Evolutionary conservation across 2,888 invertebrate genomes (phyloP).

Genomic region (Linyphia triangularis): DNA sequence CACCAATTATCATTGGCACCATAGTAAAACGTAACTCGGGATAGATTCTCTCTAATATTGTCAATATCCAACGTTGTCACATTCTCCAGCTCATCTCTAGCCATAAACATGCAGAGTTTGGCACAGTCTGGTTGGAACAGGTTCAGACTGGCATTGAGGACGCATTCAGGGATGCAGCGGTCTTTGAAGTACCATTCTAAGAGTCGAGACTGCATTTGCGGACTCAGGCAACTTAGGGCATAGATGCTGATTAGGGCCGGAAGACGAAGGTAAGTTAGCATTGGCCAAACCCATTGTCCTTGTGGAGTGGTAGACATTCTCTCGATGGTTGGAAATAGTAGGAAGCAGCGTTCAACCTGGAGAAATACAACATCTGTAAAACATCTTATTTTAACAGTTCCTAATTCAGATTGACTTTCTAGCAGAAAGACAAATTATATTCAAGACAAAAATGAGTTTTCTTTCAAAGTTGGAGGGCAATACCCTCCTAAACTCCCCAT

Average conservation of each 20-base stretch:
- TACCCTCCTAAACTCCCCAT: no score
- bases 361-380: neutral
- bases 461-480: no score
- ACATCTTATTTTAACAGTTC: no score
- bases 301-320: constrained; percentile 87
- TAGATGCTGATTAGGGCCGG: constrained; percentile 78
- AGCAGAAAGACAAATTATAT: no score
- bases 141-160: constrained; percentile 78
- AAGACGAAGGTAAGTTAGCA: constrained; percentile 82
- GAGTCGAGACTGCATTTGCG: constrained; percentile 77
- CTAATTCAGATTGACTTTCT: no score
- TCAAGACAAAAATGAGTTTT: no score
- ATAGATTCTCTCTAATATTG: constrained; percentile 83
- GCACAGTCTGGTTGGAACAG: constrained; percentile 79
- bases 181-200: constrained; percentile 78
- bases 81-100: constrained; percentile 88
- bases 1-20: constrained; percentile 91
- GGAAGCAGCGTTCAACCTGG: constrained; percentile 78
- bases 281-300: constrained; percentile 85
- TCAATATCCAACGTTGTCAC: constrained; percentile 85
- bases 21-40: constrained; percentile 89
- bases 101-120: constrained; percentile 83
- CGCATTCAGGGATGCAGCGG: constrained; percentile 78
- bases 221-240: constrained; percentile 78
- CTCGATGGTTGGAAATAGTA: constrained; percentile 93